Evolutionary conservation across 2,888 invertebrate genomes (phyloP).

Genomic region (Geotrupes spiniger): DNA sequence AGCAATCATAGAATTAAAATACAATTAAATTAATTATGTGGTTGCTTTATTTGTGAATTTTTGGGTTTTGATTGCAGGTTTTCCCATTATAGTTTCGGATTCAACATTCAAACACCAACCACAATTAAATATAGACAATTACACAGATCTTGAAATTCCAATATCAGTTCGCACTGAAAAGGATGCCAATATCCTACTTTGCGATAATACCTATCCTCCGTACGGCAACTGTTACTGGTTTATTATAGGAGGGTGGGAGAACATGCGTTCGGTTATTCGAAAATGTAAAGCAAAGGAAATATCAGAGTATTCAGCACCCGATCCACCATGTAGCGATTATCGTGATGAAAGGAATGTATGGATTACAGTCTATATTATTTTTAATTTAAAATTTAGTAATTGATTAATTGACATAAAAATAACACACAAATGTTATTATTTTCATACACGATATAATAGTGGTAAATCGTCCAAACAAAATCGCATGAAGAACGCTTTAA

Average conservation of each 20-base stretch:
- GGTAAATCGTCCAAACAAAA: too few species aligned
- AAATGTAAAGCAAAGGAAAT: neutral
- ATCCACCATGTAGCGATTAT: neutral
- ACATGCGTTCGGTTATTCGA: neutral
- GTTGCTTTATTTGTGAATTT: neutral
- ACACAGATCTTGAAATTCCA: neutral
- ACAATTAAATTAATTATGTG: too few species aligned
- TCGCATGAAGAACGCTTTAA: too few species aligned
- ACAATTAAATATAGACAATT: neutral
- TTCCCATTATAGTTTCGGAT: neutral
- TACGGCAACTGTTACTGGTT: constrained; percentile 1
- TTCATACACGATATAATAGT: too few species aligned
- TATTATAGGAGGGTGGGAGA: neutral
- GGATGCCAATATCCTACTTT: neutral
- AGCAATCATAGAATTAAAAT: too few species aligned
- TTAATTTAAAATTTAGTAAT: neutral
- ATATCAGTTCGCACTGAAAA: neutral
- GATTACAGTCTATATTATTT: neutral
- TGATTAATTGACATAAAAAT: too few species aligned
- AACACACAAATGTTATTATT: too few species aligned
- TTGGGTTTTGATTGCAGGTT: neutral
- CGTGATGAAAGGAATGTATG: neutral
- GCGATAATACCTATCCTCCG: neutral
- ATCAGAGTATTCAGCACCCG: neutral
- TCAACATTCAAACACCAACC: neutral